Conservation (phyloP, 2,888 invertebrate genomes). For the Brenthis hecate region DNA sequence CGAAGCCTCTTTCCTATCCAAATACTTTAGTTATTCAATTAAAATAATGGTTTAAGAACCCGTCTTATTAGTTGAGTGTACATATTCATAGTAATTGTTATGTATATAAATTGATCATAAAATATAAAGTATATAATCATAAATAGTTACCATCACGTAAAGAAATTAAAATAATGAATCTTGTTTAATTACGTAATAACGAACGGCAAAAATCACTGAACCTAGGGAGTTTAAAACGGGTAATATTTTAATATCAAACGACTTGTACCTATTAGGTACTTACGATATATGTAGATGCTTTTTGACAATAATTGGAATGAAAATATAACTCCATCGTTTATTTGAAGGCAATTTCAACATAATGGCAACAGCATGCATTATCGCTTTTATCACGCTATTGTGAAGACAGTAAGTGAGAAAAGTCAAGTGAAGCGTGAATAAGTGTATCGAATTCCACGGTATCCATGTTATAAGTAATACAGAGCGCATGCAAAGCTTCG, state of each 20-base stretch:
- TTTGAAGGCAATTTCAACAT: constrained; percentile 16
- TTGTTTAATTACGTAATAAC: background rate
- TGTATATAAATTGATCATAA: constrained; percentile 5
- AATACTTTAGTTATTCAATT: constrained; percentile 22
- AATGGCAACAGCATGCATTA: constrained; percentile 28
- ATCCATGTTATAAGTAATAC: constrained; percentile 43
- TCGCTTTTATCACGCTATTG: constrained; percentile 32
- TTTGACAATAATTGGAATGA: background rate
- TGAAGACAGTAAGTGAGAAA: constrained; percentile 45
- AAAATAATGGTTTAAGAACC: constrained; percentile 25
- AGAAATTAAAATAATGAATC: constrained; percentile 6
- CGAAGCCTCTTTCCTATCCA: constrained; percentile 24
- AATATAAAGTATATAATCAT: constrained; percentile 5
- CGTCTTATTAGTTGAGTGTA: constrained; percentile 17
- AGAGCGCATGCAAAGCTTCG: constrained; percentile 13
- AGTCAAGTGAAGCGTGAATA: constrained; percentile 53
- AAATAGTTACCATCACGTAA: constrained; percentile 6
- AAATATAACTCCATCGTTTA: constrained; percentile 7
- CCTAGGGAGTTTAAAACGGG: too few species aligned
- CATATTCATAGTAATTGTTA: constrained; percentile 13
- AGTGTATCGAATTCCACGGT: constrained; percentile 67
- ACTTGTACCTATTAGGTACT: background rate
- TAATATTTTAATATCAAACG: too few species aligned
- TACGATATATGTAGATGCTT: background rate
- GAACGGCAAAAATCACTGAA: background rate